phyloP scores from a whole-genome alignment of 2,113 vertebrate species.

The Pelobates fuscus region DNA sequence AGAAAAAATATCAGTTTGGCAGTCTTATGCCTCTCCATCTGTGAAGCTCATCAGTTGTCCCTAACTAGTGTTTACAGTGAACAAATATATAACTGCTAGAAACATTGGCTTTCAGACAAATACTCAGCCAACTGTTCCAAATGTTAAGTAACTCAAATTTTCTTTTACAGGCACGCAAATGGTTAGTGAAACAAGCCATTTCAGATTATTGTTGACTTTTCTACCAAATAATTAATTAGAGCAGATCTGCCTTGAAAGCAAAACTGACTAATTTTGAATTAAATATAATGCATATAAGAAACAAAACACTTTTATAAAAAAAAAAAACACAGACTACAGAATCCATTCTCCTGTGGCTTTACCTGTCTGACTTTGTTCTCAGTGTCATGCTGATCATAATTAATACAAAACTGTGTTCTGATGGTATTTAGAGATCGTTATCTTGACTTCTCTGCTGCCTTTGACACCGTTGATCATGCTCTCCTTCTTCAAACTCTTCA shows the following conservation, averaged over 20 bases:
- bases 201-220: too few relatives aligned
- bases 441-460: too few relatives aligned
- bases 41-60: constrained; percentile 47
- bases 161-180: constrained; percentile 10
- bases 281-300: not conserved
- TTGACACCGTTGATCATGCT: too few relatives aligned
- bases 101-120: constrained; percentile 40
- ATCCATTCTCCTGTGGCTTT: too few relatives aligned
- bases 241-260: not conserved
- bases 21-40: constrained; percentile 38
- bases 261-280: not conserved
- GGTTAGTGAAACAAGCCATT: not conserved
- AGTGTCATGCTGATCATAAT: too few relatives aligned
- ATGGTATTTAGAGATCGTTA: too few relatives aligned
- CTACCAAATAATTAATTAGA: not conserved
- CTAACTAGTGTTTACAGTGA: constrained; percentile 44
- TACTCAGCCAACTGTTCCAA: constrained; percentile 41
- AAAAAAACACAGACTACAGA: too few relatives aligned
- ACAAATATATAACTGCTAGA: constrained; percentile 46
- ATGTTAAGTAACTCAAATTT: constrained; percentile 20
- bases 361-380: too few relatives aligned
- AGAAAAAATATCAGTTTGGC: constrained; percentile 26
- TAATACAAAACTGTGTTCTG: too few relatives aligned
- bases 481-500: too few relatives aligned
- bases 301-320: too few relatives aligned